phyloP scores from a whole-genome alignment of 2,113 vertebrate species.

The Chauna torquata region DNA sequence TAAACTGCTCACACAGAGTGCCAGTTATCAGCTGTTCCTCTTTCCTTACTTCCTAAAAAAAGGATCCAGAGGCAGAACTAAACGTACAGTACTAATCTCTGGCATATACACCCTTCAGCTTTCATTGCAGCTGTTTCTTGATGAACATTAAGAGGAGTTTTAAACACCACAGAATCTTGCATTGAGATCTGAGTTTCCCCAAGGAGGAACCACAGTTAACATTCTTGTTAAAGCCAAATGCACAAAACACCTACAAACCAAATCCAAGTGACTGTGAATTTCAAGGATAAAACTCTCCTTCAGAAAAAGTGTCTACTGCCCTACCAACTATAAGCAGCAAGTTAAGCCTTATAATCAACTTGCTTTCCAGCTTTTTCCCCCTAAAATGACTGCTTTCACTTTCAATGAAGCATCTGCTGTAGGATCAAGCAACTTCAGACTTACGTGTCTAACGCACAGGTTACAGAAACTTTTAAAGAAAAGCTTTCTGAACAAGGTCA shows the following conservation, averaged over 20 bases:
- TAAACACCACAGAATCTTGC: neutral
- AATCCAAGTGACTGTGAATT: neutral
- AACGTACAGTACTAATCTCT: neutral
- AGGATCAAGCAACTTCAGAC: neutral
- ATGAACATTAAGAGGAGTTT: neutral
- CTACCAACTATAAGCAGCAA: neutral
- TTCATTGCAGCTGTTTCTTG: neutral
- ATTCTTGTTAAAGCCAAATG: neutral
- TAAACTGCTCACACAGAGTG: neutral
- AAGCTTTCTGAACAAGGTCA: neutral
- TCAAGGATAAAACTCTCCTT: neutral
- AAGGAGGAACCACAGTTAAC: neutral
- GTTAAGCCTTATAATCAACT: neutral
- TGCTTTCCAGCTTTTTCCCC: neutral
- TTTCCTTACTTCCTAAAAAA: neutral
- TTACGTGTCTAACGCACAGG: neutral
- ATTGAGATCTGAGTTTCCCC: neutral
- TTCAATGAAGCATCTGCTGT: neutral
- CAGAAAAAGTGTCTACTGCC: neutral
- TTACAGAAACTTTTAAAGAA: neutral
- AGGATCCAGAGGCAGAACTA: neutral
- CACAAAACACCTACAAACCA: neutral
- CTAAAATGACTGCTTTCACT: neutral
- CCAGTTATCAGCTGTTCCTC: neutral
- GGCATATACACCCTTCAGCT: neutral